Evolutionary conservation across 2,113 vertebrate genomes (phyloP).

Genomic region (Solenodon paradoxus): DNA sequence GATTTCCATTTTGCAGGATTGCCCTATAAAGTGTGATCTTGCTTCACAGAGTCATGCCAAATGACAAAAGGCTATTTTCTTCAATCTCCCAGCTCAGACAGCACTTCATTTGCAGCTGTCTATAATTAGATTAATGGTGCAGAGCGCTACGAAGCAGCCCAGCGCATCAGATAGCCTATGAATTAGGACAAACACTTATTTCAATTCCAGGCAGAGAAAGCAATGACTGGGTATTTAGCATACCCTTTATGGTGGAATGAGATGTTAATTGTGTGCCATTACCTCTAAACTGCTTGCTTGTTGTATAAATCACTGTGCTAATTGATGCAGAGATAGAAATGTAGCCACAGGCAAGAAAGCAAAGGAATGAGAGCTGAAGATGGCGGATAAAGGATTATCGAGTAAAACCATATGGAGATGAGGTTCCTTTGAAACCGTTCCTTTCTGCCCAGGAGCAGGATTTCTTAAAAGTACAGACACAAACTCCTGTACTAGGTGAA

Average conservation of each 20-base stretch:
- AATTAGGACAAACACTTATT: slow-evolving; percentile 97
- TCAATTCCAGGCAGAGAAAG: slow-evolving; percentile 93
- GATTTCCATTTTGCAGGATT: slow-evolving; percentile 82
- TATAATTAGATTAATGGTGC: slow-evolving; percentile 98
- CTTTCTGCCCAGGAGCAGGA: slow-evolving; percentile 82
- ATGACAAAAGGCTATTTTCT: slow-evolving; percentile 89
- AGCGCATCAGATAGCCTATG: slow-evolving; percentile 92
- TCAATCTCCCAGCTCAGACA: slow-evolving; percentile 85
- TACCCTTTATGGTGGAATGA: slow-evolving; percentile 95
- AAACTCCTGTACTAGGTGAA: slow-evolving; percentile 53
- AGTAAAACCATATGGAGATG: slow-evolving; percentile 92
- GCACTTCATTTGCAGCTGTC: slow-evolving; percentile 94
- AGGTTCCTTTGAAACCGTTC: slow-evolving; percentile 90
- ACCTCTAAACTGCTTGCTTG: slow-evolving; percentile 99
- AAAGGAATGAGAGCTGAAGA: slow-evolving; percentile 89
- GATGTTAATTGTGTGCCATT: slow-evolving; percentile 99
- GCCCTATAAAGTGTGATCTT: slow-evolving; percentile 84
- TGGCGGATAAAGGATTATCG: slow-evolving; percentile 93
- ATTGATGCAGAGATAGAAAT: slow-evolving; percentile 99
- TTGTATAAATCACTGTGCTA: slow-evolving; percentile 99
- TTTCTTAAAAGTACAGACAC: slow-evolving; percentile 71
- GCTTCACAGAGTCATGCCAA: slow-evolving; percentile 85
- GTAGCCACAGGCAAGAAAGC: slow-evolving; percentile 96
- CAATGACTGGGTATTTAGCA: slow-evolving; percentile 93
- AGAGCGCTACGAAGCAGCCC: slow-evolving; percentile 89